Evolutionary conservation across 1,140 invertebrate genomes (phyloP), one percentile per base, ranked within the genome.

Genomic region (Drosophila sturtevanti): DNA sequence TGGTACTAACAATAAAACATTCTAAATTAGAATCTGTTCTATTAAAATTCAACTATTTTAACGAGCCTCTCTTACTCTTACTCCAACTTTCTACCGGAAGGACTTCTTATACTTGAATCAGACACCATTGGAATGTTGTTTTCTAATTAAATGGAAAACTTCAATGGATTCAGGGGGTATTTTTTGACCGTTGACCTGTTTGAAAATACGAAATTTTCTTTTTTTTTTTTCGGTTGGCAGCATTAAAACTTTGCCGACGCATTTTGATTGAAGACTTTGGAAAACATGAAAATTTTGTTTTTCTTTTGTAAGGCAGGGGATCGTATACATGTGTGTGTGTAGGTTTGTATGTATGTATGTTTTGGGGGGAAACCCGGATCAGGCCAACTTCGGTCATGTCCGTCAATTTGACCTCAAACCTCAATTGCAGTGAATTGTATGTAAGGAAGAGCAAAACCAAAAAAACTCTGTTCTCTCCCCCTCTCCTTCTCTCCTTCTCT

Each of bases 191-290:
- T 48, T 4, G 41, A 48, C 16, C 41, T 18, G 2, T 11, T 48
- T 11, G 0, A 21, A 11, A 9, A 10, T 21, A 21, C 9, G 12
- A 9, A 48, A 6, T 31, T 48, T 44, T 41, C 59, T 35, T 16
- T 34, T 55, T 48, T 62, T 35, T 16, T 34, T 55, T 48, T 62
- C 14, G 18, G 34, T 56, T 37, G 64, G 73, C 41, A 77, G 76
- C 84, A 89, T 87, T 89, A 87, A 87, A 87, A 89, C 66, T 87
- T 87, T 89, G 66, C 76, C 79, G 84, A 87, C 84, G 84, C 84
- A 89, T 87, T 86, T 87, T 87, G 82, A 87, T 87, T 87, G 84
- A 87, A 82, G 82, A 82, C 82, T 79, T 69, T 38, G 52, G 18
- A 38, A 62, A 76, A 85, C 77, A 70, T 34, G 81, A 72, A 79